Evolutionary conservation across 2,888 invertebrate species (phyloP), one percentile per base, ranked within the genome.

Genomic region (Cheilosia scutellata): DNA sequence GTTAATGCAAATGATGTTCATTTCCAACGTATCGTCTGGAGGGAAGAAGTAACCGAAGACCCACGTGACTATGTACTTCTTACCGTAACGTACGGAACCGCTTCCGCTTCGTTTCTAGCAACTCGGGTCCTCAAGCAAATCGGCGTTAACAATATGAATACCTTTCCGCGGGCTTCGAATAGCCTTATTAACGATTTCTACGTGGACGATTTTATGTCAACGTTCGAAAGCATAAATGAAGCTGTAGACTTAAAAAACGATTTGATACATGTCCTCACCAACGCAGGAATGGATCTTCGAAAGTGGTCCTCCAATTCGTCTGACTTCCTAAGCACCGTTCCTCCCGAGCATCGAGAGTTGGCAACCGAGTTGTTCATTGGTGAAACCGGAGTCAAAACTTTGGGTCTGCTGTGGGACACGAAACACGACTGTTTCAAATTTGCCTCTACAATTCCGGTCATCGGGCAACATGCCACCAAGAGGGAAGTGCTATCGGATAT

Each of bases 271-370:
- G 27, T 74, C 2, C 33, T 74, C 0, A n/a, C 16, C 4, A 13
- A 33, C 4, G 16, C 62, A 4, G 75, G 75, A 40, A 71, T 82
- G 63, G 65, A 82, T 27, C 71, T 82, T 1, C 76, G 63, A 0
- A 76, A 76, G 27, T 76, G 75, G 82, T 70, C 82, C 5, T 76
- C 70, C 16, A 82, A 82, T 63, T 70, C 75, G 5, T 2, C 11
- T 11, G 82, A 65, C 2, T 60, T 82, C 25, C 11, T 82, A 7
- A 42, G 27, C 9, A 58, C 37, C 4, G 53, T 65, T 42, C 5
- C 37, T 9, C 5, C 51, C 57, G 71, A 63, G 11, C 20, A 29
- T 71, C 49, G 75, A n/a, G 65, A 71, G 53, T 13, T n/a, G 5
- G 51, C 47, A 7, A 75, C 70, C 51, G 49, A 63, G 13, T 58